Percentiles rank a stretch among this genome's conserved stretches.
Conservation (phyloP, 2,113 vertebrate genomes). For the Myocastor coypus region DNA sequence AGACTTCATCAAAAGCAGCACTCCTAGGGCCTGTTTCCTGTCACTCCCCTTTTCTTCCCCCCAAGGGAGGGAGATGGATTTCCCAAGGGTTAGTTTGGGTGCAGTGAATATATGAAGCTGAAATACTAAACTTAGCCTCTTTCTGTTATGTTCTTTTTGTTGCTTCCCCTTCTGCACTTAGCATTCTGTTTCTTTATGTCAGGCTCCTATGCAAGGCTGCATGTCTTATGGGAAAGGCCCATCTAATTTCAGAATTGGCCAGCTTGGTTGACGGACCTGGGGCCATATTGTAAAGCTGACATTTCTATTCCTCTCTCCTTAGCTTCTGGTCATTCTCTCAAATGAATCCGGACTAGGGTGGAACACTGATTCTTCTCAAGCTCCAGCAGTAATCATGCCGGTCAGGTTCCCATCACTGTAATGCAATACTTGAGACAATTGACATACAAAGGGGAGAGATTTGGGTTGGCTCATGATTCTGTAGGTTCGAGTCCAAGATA, state of each 20-base stretch:
- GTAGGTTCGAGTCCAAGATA: background rate
- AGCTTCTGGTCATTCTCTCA: background rate
- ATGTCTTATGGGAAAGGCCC: background rate
- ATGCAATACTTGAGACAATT: background rate
- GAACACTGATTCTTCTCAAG: background rate
- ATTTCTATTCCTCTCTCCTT: constrained; percentile 29
- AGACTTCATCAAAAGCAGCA: background rate
- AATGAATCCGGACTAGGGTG: background rate
- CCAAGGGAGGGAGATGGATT: background rate
- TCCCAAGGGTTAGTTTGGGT: background rate
- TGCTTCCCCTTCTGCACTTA: background rate
- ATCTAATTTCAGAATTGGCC: constrained; percentile 6
- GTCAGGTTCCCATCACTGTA: background rate
- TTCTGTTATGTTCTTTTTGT: background rate
- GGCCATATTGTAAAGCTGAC: background rate
- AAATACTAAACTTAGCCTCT: background rate
- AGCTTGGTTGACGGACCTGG: constrained; percentile 14
- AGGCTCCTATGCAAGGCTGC: background rate
- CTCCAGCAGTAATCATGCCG: background rate
- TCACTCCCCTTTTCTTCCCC: background rate
- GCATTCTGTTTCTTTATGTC: background rate
- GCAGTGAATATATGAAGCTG: background rate
- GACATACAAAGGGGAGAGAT: background rate
- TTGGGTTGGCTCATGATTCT: background rate
- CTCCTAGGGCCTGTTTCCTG: background rate